phyloP scores from a whole-genome alignment of 2,888 invertebrate species.

The Eupithecia pulchellata region DNA sequence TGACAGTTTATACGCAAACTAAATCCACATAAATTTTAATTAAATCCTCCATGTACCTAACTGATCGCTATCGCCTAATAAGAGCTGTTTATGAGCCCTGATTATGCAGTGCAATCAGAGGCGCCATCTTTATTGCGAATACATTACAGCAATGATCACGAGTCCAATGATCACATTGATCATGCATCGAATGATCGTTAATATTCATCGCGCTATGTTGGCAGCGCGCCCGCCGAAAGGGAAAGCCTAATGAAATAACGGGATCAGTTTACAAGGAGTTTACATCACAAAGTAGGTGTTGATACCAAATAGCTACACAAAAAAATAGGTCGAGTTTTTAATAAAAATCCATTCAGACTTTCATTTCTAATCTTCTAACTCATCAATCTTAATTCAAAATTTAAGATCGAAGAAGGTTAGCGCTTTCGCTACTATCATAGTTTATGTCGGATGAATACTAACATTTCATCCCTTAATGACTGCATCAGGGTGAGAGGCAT shows the following conservation, averaged over 20 bases:
- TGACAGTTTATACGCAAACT: neutral
- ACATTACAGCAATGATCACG: slow-evolving; percentile 4
- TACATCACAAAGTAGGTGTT: neutral
- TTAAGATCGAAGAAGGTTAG: no score
- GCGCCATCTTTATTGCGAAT: slow-evolving; percentile 9
- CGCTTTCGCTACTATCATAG: no score
- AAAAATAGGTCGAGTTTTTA: no score
- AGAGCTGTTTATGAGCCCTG: slow-evolving; percentile 12
- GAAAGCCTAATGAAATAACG: neutral
- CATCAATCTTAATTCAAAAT: neutral
- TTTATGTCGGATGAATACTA: no score
- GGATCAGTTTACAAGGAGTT: neutral
- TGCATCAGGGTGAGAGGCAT: no score
- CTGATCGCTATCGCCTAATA: neutral
- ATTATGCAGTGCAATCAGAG: slow-evolving; percentile 2
- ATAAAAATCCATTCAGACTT: neutral
- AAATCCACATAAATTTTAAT: neutral
- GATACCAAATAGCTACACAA: no score
- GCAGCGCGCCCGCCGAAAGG: neutral
- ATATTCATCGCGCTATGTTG: slow-evolving; percentile 3
- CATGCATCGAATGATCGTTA: slow-evolving; percentile 9
- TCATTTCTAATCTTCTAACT: neutral
- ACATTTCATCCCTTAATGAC: no score
- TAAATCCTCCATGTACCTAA: neutral
- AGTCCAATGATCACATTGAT: neutral